Evolutionary conservation across 2,888 invertebrate species (phyloP).

Genomic region (Lottia scabra): DNA sequence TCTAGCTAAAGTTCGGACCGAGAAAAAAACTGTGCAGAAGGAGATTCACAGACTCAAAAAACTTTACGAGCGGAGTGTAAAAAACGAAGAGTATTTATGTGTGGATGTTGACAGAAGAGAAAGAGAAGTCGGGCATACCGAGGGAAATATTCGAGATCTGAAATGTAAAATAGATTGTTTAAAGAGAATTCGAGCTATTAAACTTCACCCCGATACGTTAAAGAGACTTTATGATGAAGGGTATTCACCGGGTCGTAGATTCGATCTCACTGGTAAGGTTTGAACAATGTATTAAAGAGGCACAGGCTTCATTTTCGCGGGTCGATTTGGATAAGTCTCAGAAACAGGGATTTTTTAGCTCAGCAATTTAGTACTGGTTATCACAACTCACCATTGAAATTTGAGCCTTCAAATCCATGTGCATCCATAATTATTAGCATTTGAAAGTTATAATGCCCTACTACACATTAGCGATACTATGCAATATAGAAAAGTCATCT

Average conservation of each 20-base stretch:
- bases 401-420: too few relatives aligned
- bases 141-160: slow-evolving; percentile 30
- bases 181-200: slow-evolving; percentile 51
- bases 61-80: slow-evolving; percentile 21
- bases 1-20: slow-evolving; percentile 36
- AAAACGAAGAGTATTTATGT: slow-evolving; percentile 12
- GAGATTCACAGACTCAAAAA: slow-evolving; percentile 42
- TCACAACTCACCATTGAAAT: too few relatives aligned
- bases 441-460: too few relatives aligned
- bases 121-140: slow-evolving; percentile 16
- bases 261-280: slow-evolving; percentile 42
- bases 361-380: too few relatives aligned
- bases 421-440: too few relatives aligned
- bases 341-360: too few relatives aligned
- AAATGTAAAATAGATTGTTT: slow-evolving; percentile 45
- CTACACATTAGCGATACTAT: too few relatives aligned
- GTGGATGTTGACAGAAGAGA: slow-evolving; percentile 16
- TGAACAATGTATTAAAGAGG: too few relatives aligned
- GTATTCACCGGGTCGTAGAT: slow-evolving; percentile 48
- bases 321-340: too few relatives aligned
- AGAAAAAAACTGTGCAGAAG: slow-evolving; percentile 45
- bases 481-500: too few relatives aligned
- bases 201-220: slow-evolving; percentile 54
- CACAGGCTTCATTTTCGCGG: too few relatives aligned
- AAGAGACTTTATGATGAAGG: slow-evolving; percentile 55